Base-by-base conservation (phyloP, 2,888 invertebrate genomes). In the Blastobasis adustella region DNA sequence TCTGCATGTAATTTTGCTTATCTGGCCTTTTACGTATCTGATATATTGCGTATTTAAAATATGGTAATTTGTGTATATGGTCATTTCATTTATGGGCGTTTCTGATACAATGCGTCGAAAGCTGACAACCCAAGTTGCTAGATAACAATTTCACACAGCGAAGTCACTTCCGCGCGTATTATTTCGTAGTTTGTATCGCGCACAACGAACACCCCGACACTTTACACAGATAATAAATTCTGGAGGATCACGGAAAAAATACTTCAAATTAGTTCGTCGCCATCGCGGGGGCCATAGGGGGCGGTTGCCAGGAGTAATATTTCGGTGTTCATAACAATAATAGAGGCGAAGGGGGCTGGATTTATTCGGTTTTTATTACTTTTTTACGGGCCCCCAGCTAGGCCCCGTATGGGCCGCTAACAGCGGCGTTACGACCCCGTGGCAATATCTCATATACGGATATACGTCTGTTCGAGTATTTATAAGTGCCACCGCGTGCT, bases 361-460 rank as follows among this genome's bases (percentile, higher is more conserved):
- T 86, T 85, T 86, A 86, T 86, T 80, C 70, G 68, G 69, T 74
- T 87, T 87, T 87, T 87, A 87, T 86, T 86, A 84, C 87, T 78
- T 84, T 86, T 87, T 85, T 84, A 84, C 80, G 85, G 76, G 72
- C 63, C 70, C 70, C 71, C 61, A 66, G 65, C 42, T 40, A 5
- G 42, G 6, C 42, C 9, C 8, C 65, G 65, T 66, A 64, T 61
- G 64, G 65, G 57, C 64, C 66, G 64, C 72, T 72, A 74, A 74
- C 74, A 76, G 68, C 70, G 68, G 66, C 67, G 73, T 71, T 78
- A 77, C 73, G 75, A 74, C 70, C 67, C 63, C 60, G 61, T 54
- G 51, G 44, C 52, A 36, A 50, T 54, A 54, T 51, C 38, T 46
- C 23, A 43, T 46, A 51, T 51, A 53, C 9, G 10, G 23, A 23